Base-by-base conservation (phyloP, 2,888 invertebrate genomes). In the Coremacera marginata region DNA sequence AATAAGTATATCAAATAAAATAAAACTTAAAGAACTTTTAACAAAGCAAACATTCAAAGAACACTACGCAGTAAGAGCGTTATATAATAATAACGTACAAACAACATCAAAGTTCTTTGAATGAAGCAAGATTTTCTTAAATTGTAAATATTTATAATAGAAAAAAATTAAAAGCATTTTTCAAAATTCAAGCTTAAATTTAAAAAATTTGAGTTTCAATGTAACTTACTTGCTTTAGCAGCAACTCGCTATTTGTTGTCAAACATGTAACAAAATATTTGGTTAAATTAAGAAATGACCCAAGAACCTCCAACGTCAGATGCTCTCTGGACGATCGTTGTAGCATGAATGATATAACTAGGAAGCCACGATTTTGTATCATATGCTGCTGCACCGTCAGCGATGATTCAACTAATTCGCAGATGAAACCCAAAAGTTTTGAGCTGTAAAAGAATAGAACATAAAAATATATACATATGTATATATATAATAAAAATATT, bases 341-440 rank as follows among this genome's bases (percentile, higher is more conserved):
- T 85, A 99, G 92, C 94, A 98, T 96, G 90, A 96, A 98, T 83
- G 98, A 97, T 89, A 99, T 98, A 81, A 99, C 98, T 85, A 99
- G 93, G 90, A 99, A 99, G 78, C 99, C 99, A 84, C 98, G 94
- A 89, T 98, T 98, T 83, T 99, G 99, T 89, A 98, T 96, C 95
- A 99, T 97, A 90, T 99, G 99, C 89, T 99, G 99, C 89, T 99
- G 99, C 78, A 99, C 98, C 55, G 98, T 98, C 88, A 96, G 95
- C 83, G 98, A 99, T 62, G 96, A 96, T 90, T 98, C 98, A 83
- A 99, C 96, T 87, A 99, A 92, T 87, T 98, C 98, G 90, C 98
- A 98, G 85, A 99, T 96, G 91, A 99, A 97, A 80, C 97, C 96
- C 89, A 99, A 93, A 81, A 99, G 92, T 89, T 98, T 98, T 72